Evolutionary conservation across 2,113 vertebrate genomes (phyloP), one percentile per base, ranked within the genome.

Genomic region (Grallaria varia): DNA sequence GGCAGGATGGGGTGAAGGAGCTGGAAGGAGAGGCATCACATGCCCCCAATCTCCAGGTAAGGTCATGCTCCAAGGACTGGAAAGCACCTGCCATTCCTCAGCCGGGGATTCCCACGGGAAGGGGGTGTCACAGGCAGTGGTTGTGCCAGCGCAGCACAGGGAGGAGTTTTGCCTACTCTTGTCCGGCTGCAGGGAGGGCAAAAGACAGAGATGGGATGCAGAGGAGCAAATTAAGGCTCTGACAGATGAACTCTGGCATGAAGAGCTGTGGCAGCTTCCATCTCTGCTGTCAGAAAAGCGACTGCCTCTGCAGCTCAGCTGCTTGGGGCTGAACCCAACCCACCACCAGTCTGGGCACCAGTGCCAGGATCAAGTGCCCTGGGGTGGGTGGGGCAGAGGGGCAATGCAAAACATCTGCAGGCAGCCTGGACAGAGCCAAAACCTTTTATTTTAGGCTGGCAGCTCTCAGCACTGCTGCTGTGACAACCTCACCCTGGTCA

Each of bases 41-140:
- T 33, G 25, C 49, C 52, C 42, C 21, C 28, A 52, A 58, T 31
- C 28, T 64, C 20, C 69, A 44, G 49, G 44, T 0, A 2, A 60
- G 62, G 62, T 53, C 52, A 24, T 0, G 1, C 31, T 92, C 44
- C 37, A 52, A 56, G 76, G 56, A 4, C 44, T 87, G 96, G 90
- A 96, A 96, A 95, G 6, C 88, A 90, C 95, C 95, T 75, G 52
- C 60, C 72, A 8, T 78, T 90, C 64, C 83, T 63, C 33, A 86
- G 69, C 7, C 0, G 28, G 90, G 75, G 49, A 84, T 88, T 94
- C 88, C 79, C n/a, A 0, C 0, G 2, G 63, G 78, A 87, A 83
- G 28, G 42, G 24, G 67, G 12, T 77, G 75, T 64, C 3, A 3
- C 2, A 2, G 58, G 42, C 62, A 8, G 22, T 33, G 71, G 8